Conservation (phyloP, 2,888 invertebrate genomes). For the Cantharis rufa region DNA sequence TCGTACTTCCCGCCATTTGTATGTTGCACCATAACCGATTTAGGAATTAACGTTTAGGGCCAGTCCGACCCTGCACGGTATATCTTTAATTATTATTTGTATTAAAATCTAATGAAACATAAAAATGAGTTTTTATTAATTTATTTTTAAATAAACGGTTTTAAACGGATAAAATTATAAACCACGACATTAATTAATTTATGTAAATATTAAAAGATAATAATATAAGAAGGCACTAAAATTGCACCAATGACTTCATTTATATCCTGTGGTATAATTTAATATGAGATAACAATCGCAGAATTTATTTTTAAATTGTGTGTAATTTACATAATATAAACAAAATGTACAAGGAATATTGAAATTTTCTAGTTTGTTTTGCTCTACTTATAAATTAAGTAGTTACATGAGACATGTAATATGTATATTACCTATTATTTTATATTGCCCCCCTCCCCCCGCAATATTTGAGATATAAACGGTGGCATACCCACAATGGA, state of each 20-base stretch:
- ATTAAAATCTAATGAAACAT: no score
- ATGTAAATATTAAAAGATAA: background rate
- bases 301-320: background rate
- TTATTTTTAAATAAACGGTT: background rate
- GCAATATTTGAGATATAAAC: no score
- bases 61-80: background rate
- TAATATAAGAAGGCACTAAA: background rate
- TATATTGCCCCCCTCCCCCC: no score
- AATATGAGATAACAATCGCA: background rate
- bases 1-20: no score
- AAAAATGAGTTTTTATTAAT: no score
- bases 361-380: background rate
- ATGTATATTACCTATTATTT: background rate
- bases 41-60: background rate
- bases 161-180: background rate
- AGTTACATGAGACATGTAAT: no score
- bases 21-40: background rate
- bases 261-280: background rate
- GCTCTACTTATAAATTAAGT: background rate
- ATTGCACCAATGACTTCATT: background rate
- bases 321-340: background rate
- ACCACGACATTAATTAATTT: background rate
- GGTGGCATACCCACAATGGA: no score
- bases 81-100: no score
- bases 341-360: background rate